A percentile compares a stretch with the other conserved stretches of the same genome.
Evolutionary conservation across 2,888 invertebrate species (phyloP).

Genomic region (Epinotia ramella): DNA sequence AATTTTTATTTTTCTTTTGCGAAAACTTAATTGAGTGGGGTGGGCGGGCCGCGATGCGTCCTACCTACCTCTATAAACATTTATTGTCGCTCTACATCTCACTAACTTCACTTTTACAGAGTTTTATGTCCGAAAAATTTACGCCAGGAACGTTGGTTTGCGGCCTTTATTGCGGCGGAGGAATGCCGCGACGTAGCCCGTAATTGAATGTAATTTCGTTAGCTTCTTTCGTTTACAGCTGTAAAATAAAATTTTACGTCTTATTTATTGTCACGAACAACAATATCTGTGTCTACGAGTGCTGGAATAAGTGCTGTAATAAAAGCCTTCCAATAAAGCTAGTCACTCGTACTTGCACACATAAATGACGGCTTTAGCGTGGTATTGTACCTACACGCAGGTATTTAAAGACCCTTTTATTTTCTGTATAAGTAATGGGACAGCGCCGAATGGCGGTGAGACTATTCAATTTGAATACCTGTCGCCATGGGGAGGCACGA

Average conservation of each 20-base stretch:
- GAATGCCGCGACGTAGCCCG: slow-evolving; percentile 76
- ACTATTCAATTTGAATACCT: slow-evolving; percentile 72
- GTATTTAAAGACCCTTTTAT: slow-evolving; percentile 59
- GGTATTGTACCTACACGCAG: slow-evolving; percentile 20
- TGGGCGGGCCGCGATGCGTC: slow-evolving; percentile 48
- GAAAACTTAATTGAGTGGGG: slow-evolving; percentile 76
- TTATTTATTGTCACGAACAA: slow-evolving; percentile 80
- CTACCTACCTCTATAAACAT: slow-evolving; percentile 78
- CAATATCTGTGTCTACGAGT: slow-evolving; percentile 70
- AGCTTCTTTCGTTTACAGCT: slow-evolving; percentile 81
- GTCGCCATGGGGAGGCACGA: slow-evolving; percentile 61
- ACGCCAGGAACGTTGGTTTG: slow-evolving; percentile 75
- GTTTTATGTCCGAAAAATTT: slow-evolving; percentile 85
- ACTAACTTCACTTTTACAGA: slow-evolving; percentile 83
- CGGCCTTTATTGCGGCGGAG: slow-evolving; percentile 76
- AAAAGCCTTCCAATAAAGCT: slow-evolving; percentile 65
- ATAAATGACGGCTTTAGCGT: slow-evolving; percentile 50
- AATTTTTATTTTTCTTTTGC: slow-evolving; percentile 74
- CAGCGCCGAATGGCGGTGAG: slow-evolving; percentile 55
- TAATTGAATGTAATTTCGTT: slow-evolving; percentile 85
- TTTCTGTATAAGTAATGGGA: slow-evolving; percentile 64
- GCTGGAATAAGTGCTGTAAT: slow-evolving; percentile 56
- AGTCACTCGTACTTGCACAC: slow-evolving; percentile 50
- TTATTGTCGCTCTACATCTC: slow-evolving; percentile 82
- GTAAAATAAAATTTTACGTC: slow-evolving; percentile 84